These are phyloP conservation scores for Leucozona laternaria DNA, from an alignment of 2,888 invertebrate genomes.

Conservation along the genomic window DNA sequence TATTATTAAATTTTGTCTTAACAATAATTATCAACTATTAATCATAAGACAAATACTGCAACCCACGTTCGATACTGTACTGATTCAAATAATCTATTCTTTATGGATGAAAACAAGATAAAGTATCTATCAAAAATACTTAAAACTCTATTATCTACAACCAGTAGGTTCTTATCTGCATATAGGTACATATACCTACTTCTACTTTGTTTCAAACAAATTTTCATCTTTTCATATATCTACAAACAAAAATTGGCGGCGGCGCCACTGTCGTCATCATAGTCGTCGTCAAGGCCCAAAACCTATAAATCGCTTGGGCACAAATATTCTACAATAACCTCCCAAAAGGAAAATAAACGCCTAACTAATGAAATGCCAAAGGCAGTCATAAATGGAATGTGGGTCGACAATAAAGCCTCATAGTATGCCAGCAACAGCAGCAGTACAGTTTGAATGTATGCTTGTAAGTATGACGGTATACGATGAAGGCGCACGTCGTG, in stretches of 20 bases:
- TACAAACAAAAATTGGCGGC: neutral
- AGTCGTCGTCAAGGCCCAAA: neutral
- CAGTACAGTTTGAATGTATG: neutral
- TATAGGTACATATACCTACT: too few species aligned
- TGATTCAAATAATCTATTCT: neutral
- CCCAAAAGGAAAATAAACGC: conserved; percentile 48
- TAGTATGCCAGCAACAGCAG: conserved; percentile 30
- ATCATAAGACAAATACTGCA: neutral
- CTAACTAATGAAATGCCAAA: conserved; percentile 66
- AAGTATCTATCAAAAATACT: neutral
- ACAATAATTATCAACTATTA: conserved; percentile 11
- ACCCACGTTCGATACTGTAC: neutral
- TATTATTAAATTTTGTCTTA: neutral
- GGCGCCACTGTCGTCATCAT: conserved; percentile 25
- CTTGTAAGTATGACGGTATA: neutral
- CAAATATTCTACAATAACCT: conserved; percentile 48
- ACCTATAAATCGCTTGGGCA: conserved; percentile 28
- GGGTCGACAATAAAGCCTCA: conserved; percentile 68
- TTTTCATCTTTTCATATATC: conserved; percentile 13
- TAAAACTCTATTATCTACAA: conserved; percentile 23
- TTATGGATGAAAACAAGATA: too few species aligned
- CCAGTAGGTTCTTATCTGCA: neutral
- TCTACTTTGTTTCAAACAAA: neutral
- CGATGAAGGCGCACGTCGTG: conserved; percentile 20
- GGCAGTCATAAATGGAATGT: conserved; percentile 70